Percentiles rank a stretch among this genome's conserved stretches.
phyloP scores from a whole-genome alignment of 2,888 invertebrate species.

The Lasioglossum morio region DNA sequence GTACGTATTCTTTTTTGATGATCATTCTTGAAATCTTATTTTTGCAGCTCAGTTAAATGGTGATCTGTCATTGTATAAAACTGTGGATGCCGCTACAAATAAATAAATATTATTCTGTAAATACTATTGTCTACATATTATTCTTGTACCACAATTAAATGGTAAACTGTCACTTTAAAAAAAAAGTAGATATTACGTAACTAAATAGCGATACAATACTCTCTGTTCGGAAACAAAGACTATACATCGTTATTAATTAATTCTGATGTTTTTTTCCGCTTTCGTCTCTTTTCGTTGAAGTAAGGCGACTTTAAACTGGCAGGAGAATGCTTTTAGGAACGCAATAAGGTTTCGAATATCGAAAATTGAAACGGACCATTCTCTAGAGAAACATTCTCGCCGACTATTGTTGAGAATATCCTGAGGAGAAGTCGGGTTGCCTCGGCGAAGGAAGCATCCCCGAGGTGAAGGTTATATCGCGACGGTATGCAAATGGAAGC shows the following conservation, averaged over 20 bases:
- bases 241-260: background rate
- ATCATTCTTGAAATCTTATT: background rate
- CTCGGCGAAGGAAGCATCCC: conserved; percentile 31
- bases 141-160: background rate
- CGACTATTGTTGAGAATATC: conserved; percentile 11
- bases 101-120: background rate
- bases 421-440: conserved; percentile 18
- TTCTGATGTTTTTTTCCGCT: too few species aligned
- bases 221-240: background rate
- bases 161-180: background rate
- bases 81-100: background rate
- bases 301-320: background rate
- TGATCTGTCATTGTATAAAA: too few species aligned
- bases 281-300: background rate
- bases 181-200: background rate
- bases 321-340: background rate
- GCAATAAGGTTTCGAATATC: conserved; percentile 6
- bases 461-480: conserved; percentile 37
- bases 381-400: conserved; percentile 3
- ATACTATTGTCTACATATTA: too few species aligned
- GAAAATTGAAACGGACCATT: conserved; percentile 16
- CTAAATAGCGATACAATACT: background rate
- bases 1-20: too few species aligned
- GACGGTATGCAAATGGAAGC: conserved; percentile 45
- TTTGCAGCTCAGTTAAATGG: background rate